Evolutionary conservation across 2,888 invertebrate species (phyloP), one percentile per base, ranked within the genome.

Genomic region (Macrophya annulata): DNA sequence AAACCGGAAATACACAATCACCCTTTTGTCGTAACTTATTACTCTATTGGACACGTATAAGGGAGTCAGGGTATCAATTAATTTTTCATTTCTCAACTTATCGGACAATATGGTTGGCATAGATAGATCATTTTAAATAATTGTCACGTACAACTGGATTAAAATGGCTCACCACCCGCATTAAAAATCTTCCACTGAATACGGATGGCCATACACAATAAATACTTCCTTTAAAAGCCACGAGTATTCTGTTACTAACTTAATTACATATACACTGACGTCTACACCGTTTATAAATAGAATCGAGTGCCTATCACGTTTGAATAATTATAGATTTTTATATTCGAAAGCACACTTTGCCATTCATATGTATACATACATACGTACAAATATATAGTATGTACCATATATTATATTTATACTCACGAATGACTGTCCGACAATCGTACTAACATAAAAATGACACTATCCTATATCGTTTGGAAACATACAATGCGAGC

Each of bases 191-290:
- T 37, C 81, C n/a, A 81, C 68, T 62, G 85, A 85, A 85, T 79
- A 65, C 85, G 81, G 89, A 89, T 88, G 89, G 45, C 83, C 62
- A 85, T 65, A 85, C 86, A 82, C 86, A 85, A 65, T 37, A 72
- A 79, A 84, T 81, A 86, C 87, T 90, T 90, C 90, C 90, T 89
- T 89, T 89, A 12, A n/a, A 48, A 83, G 83, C 21, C 21, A 81
- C 65, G 62, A 4, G 10, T 59, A 59, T 81, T 62, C 43, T 59
- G 65, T 59, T 62, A 40, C 62, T 55, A 17, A 37, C 55, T 77
- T 21, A 77, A 77, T 51, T 37, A 45, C 62, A 65, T 21, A 81
- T 45, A 83, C 83, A 59, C 68, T 71, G 83, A 83, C 83, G 83
- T 83, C 83, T n/a, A 25, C 37, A 0, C 25, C 17, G 48, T 43